A percentile compares a stretch with the other conserved stretches of the same genome.
phyloP scores from a whole-genome alignment of 2,113 vertebrate genomes.

The Paracanthobrama guichenoti region DNA sequence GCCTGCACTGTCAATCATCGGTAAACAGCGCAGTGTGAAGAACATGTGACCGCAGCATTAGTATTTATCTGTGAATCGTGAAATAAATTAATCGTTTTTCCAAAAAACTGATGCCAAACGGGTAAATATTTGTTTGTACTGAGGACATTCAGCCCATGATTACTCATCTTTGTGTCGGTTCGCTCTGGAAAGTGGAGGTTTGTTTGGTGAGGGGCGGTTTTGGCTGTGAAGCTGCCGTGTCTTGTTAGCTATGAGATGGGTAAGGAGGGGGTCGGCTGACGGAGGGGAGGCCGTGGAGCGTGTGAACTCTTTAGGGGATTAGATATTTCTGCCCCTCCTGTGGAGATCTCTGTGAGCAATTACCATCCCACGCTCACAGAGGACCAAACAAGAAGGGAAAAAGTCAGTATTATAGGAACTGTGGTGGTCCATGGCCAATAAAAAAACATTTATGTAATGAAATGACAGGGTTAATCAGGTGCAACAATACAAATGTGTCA shows the following conservation, averaged over 20 bases:
- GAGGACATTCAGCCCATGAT: background rate
- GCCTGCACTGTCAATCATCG: background rate
- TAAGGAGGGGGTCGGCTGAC: background rate
- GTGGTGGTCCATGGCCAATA: background rate
- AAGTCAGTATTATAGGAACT: background rate
- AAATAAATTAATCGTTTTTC: background rate
- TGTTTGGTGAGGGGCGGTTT: background rate
- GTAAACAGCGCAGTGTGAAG: background rate
- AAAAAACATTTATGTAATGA: background rate
- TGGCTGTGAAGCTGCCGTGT: slow-evolving; percentile 36
- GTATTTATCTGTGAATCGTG: background rate
- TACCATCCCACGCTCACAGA: slow-evolving; percentile 33
- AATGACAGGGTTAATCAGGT: background rate
- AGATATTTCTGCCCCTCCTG: slow-evolving; percentile 46
- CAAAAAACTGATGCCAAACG: background rate
- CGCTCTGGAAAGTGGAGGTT: background rate
- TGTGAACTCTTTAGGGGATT: slow-evolving; percentile 57
- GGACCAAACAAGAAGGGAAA: background rate
- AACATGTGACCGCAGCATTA: background rate
- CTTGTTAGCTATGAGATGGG: slow-evolving; percentile 49
- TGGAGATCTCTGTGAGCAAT: slow-evolving; percentile 44
- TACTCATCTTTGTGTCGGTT: background rate
- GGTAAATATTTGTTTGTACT: background rate
- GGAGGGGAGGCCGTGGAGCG: slow-evolving; percentile 40
- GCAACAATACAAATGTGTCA: background rate